Evolutionary conservation across 2,797 vertebrate species (phyloP).

Genomic region (Sciaenops ocellatus): DNA sequence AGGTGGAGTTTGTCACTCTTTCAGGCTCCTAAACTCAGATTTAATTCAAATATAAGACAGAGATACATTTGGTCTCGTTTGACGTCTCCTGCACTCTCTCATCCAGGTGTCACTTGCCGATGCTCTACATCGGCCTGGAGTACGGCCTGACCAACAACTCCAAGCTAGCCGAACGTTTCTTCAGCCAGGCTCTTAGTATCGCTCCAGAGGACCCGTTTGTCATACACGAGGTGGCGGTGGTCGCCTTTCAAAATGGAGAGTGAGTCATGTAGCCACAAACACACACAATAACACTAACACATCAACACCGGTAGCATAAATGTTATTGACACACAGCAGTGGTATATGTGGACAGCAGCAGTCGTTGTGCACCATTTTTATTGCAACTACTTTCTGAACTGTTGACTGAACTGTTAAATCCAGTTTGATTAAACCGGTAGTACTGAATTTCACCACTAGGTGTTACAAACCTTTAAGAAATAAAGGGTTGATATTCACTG

Average conservation of each 20-base stretch:
- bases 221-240: conserved; percentile 98
- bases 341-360: neutral
- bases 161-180: conserved; percentile 97
- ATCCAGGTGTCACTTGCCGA: conserved; percentile 95
- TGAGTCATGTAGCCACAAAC: conserved; percentile 82
- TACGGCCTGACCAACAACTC: conserved; percentile 99
- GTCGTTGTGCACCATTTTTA: neutral
- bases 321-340: neutral
- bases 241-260: conserved; percentile 99
- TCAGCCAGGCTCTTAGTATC: conserved; percentile 97
- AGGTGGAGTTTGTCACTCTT: conserved; percentile 32
- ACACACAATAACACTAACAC: neutral
- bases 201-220: conserved; percentile 99
- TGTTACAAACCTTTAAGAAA: no score
- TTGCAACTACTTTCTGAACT: neutral
- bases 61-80: neutral
- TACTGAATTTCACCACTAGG: no score
- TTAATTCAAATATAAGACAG: neutral
- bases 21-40: neutral
- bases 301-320: neutral
- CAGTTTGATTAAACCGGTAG: no score
- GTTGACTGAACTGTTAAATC: neutral
- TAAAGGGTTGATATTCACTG: no score
- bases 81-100: conserved; percentile 25
- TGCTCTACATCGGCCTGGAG: conserved; percentile 98